Percentiles rank a stretch among this genome's conserved stretches.
phyloP scores from a whole-genome alignment of 2,113 vertebrate species.

The Sebastes fasciatus region DNA sequence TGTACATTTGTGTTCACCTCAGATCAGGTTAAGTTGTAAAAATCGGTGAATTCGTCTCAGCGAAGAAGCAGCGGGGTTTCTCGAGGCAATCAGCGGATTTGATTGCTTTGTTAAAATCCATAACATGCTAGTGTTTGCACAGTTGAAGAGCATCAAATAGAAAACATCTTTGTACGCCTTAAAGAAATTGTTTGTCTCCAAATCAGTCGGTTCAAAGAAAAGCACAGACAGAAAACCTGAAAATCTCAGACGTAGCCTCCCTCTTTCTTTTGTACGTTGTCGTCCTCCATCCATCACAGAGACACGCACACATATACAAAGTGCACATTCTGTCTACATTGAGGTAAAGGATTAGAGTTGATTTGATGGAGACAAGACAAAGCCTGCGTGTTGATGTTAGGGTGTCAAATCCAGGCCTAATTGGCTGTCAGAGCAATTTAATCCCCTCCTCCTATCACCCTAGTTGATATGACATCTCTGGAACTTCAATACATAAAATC shows the following conservation, averaged over 20 bases:
- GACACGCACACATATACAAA: conserved; percentile 4
- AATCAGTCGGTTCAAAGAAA: conserved; percentile 17
- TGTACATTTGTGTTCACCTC: background rate
- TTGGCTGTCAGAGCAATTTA: conserved; percentile 78
- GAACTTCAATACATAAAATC: conserved; percentile 48
- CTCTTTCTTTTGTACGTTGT: conserved; percentile 21
- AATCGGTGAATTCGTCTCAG: conserved; percentile 1
- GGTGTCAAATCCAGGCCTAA: conserved; percentile 73
- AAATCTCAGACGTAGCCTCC: conserved; percentile 9
- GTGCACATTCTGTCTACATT: conserved; percentile 29
- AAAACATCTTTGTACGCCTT: conserved; percentile 5
- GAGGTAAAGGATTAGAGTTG: conserved; percentile 70
- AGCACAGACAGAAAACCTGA: conserved; percentile 4
- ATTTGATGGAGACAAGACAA: conserved; percentile 68
- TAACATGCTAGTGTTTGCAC: conserved; percentile 21
- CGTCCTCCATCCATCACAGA: conserved; percentile 6
- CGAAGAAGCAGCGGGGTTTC: background rate
- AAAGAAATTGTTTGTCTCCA: conserved; percentile 34
- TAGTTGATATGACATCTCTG: conserved; percentile 56
- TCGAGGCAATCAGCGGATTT: background rate
- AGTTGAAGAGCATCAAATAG: conserved; percentile 14
- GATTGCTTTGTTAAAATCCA: conserved; percentile 46
- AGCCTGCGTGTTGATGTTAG: conserved; percentile 43
- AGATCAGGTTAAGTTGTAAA: background rate
- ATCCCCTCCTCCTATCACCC: conserved; percentile 51